Percentiles rank a stretch among this genome's conserved stretches.
Evolutionary conservation across 2,797 vertebrate genomes (phyloP).

Genomic region (Galaxias olidus): DNA sequence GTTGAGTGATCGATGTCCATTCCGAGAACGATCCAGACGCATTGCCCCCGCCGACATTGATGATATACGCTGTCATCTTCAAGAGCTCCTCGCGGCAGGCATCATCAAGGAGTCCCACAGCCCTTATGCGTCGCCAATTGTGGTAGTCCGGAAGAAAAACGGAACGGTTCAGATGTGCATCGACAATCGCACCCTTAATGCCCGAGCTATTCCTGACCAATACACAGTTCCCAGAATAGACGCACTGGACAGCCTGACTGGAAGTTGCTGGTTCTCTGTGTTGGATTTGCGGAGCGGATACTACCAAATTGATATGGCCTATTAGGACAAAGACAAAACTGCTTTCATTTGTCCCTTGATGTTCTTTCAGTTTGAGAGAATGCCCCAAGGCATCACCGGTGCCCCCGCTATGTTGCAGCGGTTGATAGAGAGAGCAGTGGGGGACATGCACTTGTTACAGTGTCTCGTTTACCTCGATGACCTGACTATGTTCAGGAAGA

Average conservation of each 20-base stretch:
- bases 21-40: not conserved
- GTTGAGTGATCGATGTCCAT: slow-evolving; percentile 7
- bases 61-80: slow-evolving; percentile 1
- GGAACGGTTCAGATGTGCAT: too few species aligned
- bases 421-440: not conserved
- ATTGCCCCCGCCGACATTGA: slow-evolving; percentile 15
- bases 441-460: not conserved
- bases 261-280: not conserved
- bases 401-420: not conserved
- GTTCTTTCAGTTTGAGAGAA: slow-evolving; percentile 1
- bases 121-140: slow-evolving; percentile 8
- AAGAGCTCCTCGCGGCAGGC: not conserved
- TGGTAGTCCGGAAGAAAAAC: not conserved
- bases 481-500: not conserved
- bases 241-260: too few species aligned
- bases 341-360: not conserved
- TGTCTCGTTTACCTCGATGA: not conserved
- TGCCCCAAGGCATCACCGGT: not conserved
- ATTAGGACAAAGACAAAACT: not conserved
- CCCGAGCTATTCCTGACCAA: too few species aligned
- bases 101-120: slow-evolving; percentile 2
- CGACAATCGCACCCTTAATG: too few species aligned
- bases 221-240: too few species aligned
- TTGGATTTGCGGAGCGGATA: not conserved
- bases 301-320: not conserved